These are phyloP conservation scores for Dascyllus trimaculatus DNA, from an alignment of 2,113 vertebrate genomes.

Conservation along the genomic window DNA sequence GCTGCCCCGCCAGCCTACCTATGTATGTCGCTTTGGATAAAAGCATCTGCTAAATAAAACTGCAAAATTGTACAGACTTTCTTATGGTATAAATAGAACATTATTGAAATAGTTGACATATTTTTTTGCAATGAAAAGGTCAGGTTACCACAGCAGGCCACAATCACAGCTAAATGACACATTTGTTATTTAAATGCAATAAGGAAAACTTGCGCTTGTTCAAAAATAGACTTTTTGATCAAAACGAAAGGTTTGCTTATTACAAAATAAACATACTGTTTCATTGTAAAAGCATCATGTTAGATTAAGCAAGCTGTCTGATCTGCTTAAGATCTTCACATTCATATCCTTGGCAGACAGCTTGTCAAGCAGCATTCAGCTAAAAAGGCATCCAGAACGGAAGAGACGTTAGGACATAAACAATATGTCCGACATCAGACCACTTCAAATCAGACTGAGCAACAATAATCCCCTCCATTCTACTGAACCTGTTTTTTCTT, in stretches of 20 bases:
- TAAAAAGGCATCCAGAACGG: too few species aligned
- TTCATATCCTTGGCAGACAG: background rate
- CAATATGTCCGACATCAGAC: background rate
- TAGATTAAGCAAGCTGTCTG: background rate
- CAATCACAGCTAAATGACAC: background rate
- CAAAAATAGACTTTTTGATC: background rate
- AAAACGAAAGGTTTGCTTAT: background rate
- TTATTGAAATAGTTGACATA: too few species aligned
- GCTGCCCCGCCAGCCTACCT: too few species aligned
- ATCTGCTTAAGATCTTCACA: background rate
- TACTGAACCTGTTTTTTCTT: background rate
- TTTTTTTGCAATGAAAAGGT: background rate
- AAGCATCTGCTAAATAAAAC: too few species aligned
- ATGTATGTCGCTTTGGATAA: too few species aligned
- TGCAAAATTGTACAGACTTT: too few species aligned
- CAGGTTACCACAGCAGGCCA: background rate
- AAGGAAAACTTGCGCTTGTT: background rate
- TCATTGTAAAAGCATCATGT: background rate
- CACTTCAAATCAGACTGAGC: slow-evolving; percentile 2
- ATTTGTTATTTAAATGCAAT: slow-evolving; percentile 2
- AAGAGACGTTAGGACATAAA: background rate
- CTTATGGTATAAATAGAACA: too few species aligned
- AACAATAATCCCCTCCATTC: background rate
- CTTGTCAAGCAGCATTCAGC: background rate
- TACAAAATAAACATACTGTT: background rate